Base-by-base conservation (phyloP, 2,113 vertebrate genomes). In the Paraplagusia blochii region DNA sequence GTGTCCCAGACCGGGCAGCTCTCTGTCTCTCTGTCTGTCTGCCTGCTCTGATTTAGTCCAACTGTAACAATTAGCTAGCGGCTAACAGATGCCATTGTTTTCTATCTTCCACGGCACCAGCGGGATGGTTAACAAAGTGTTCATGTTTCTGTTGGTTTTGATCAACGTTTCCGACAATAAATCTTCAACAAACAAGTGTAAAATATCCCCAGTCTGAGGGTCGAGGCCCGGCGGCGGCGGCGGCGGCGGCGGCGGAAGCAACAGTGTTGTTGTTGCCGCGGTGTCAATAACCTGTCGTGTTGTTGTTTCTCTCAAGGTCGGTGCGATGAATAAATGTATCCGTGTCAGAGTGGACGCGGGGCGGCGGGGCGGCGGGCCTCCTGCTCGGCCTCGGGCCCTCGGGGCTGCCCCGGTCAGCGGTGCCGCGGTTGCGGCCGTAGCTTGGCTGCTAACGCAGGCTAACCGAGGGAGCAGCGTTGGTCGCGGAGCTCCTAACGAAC, bases 241-340 rank as follows among this genome's bases (percentile, higher is more conserved):
- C n/a, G n/a, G n/a, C n/a, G n/a, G n/a, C n/a, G n/a, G n/a, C n/a
- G n/a, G n/a, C n/a, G n/a, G n/a, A n/a, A n/a, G n/a, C n/a, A 34
- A 17, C 40, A 39, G n/a, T 39, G 15, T 18, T 54, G 5, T 3
- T 52, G 46, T 3, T 43, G 42, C 16, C 63, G 36, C 35, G 47
- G 59, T 69, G 51, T 58, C 63, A 74, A 83, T 60, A 77, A 70
- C 33, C 54, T 59, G 63, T 70, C 77, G 59, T 56, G 42, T 53
- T 15, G 42, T 64, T 71, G 58, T 69, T 65, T 13, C 61, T 55
- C 22, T 80, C 81, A 83, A 83, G 81, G 81, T 85, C 83, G 81
- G 76, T 55, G 47, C 55, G 62, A 63, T 70, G 47, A 48, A 76
- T 54, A n/a, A n/a, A n/a, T n/a, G n/a, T n/a, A n/a, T n/a, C n/a